Evolutionary conservation across 2,888 invertebrate genomes (phyloP).

Genomic region (Schizaphis graminum): DNA sequence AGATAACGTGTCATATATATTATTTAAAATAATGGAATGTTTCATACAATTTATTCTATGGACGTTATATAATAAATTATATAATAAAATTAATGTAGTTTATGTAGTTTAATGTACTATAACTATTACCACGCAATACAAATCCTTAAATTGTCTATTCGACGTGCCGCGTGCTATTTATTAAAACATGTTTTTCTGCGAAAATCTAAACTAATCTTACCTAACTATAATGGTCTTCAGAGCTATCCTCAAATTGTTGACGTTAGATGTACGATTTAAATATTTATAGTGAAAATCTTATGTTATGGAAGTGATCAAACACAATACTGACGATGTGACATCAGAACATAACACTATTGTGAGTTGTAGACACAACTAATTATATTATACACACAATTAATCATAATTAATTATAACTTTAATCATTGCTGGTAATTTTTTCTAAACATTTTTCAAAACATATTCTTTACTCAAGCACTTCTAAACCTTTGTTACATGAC

Average conservation of each 20-base stretch:
- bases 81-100: no score
- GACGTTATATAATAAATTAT: not conserved
- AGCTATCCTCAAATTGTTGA: not conserved
- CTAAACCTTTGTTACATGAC: no score
- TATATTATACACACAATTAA: no score
- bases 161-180: not conserved
- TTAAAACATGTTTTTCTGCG: not conserved
- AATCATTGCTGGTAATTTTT: no score
- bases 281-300: not conserved
- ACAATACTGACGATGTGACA: not conserved
- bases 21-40: not conserved
- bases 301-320: not conserved
- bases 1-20: not conserved
- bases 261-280: not conserved
- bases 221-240: not conserved
- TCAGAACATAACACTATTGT: not conserved
- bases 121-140: not conserved
- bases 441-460: no score
- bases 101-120: not conserved
- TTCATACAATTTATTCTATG: not conserved
- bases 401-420: no score
- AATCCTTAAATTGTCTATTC: not conserved
- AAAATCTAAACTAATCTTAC: not conserved
- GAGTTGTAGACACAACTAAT: no score
- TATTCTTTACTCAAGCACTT: no score